Evolutionary conservation across 53 echinoderm and acorn worm genomes (phyloP).

Genomic region (Zoroaster sp.): DNA sequence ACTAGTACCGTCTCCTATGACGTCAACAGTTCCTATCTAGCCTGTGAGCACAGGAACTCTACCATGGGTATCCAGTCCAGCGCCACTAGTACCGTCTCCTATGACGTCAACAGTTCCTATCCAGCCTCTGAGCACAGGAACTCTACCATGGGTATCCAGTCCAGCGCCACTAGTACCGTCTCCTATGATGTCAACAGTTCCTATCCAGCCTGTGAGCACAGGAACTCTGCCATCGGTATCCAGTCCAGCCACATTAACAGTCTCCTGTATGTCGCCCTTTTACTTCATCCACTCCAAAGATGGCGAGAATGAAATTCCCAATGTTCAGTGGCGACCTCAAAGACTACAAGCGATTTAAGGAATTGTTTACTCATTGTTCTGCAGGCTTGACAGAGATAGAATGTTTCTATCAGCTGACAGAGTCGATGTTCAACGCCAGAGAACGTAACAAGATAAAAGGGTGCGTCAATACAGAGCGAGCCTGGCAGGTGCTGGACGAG

Average conservation of each 20-base stretch:
- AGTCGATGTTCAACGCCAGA: slow-evolving; percentile 64
- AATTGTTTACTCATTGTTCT: slow-evolving; percentile 63
- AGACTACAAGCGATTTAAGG: slow-evolving; percentile 63
- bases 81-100: neutral
- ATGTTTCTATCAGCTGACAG: slow-evolving; percentile 76
- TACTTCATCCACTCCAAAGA: slow-evolving; percentile 38
- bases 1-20: too few relatives aligned
- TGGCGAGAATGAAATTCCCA: slow-evolving; percentile 77
- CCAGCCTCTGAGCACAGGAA: slow-evolving; percentile 26
- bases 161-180: neutral
- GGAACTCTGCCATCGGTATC: neutral
- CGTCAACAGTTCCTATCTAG: too few relatives aligned
- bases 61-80: slow-evolving; percentile 45
- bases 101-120: slow-evolving; percentile 4
- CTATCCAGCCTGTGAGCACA: too few relatives aligned
- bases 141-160: neutral
- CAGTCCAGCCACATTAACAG: neutral
- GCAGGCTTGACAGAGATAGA: slow-evolving; percentile 69
- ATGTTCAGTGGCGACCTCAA: slow-evolving; percentile 67
- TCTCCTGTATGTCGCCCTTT: neutral
- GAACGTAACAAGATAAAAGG: slow-evolving; percentile 68
- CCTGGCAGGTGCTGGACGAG: slow-evolving; percentile 80
- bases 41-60: neutral
- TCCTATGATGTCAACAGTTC: neutral
- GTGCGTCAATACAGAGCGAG: slow-evolving; percentile 54